Evolutionary conservation across 2,113 vertebrate genomes (phyloP).

Genomic region (Sapayoa aenigma): DNA sequence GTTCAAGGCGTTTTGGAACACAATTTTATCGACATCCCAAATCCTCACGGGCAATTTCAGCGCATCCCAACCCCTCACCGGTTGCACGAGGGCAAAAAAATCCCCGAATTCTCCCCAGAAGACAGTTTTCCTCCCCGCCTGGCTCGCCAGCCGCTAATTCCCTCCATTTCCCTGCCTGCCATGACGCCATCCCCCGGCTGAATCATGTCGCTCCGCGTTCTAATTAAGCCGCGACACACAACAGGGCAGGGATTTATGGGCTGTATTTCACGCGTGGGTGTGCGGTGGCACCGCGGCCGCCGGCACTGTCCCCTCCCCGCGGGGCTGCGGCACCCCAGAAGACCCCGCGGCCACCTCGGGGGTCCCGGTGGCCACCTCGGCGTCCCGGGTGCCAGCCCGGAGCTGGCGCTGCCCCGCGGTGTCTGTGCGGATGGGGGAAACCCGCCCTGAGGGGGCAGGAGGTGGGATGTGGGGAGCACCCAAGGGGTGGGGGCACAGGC

Average conservation of each 20-base stretch:
- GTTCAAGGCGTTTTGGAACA: neutral
- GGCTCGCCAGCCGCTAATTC: neutral
- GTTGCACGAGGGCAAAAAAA: neutral
- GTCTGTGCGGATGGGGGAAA: accelerated
- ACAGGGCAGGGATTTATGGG: slow-evolving; percentile 73
- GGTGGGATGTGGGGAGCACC: neutral
- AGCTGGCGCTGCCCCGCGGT: neutral
- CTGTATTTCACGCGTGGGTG: slow-evolving; percentile 63
- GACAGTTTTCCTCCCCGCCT: neutral
- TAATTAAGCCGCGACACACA: slow-evolving; percentile 76
- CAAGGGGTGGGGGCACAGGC: neutral
- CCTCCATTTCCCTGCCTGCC: slow-evolving; percentile 28
- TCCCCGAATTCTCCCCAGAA: neutral
- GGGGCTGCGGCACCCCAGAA: neutral
- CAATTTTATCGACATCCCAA: neutral
- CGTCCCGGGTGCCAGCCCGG: neutral
- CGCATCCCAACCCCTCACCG: neutral
- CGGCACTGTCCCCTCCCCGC: neutral
- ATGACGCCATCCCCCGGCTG: slow-evolving; percentile 66
- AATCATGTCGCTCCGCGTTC: slow-evolving; percentile 67
- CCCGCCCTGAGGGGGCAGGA: neutral
- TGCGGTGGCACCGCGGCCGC: neutral
- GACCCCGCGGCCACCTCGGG: neutral
- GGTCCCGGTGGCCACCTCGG: neutral
- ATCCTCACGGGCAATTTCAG: accelerated